These are phyloP conservation scores for Isoperla grammatica DNA, from an alignment of 2,888 invertebrate species.

Conservation along the genomic window DNA sequence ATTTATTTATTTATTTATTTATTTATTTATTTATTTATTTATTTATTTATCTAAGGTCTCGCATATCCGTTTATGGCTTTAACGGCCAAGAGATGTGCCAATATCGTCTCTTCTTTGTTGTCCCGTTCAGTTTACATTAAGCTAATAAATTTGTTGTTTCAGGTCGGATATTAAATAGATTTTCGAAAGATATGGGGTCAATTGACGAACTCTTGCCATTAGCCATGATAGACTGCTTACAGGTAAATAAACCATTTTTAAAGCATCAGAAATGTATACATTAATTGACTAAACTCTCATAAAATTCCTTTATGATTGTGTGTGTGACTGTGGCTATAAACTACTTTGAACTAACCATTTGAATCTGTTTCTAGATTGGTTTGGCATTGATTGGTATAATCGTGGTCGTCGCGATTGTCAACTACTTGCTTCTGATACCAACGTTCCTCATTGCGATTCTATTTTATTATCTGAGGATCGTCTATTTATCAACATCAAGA, in stretches of 20 bases:
- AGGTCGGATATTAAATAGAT: slow-evolving; percentile 77
- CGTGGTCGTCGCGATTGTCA: slow-evolving; percentile 58
- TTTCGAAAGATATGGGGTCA: slow-evolving; percentile 81
- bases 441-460: slow-evolving; percentile 62
- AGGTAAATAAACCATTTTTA: slow-evolving; percentile 14
- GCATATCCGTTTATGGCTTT: too few relatives aligned
- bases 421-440: slow-evolving; percentile 66
- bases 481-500: slow-evolving; percentile 71
- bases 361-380: slow-evolving; percentile 25
- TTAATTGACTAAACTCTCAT: too few relatives aligned
- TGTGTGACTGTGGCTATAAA: too few relatives aligned
- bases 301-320: too few relatives aligned
- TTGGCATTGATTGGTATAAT: slow-evolving; percentile 40
- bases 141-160: slow-evolving; percentile 36
- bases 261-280: too few relatives aligned
- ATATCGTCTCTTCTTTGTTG: too few relatives aligned
- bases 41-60: too few relatives aligned
- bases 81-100: too few relatives aligned
- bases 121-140: too few relatives aligned
- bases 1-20: too few relatives aligned
- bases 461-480: slow-evolving; percentile 67
- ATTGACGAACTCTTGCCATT: slow-evolving; percentile 42
- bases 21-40: too few relatives aligned
- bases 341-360: too few relatives aligned
- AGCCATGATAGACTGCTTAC: slow-evolving; percentile 31